These are phyloP conservation scores for Avahi laniger DNA, from an alignment of 2,797 vertebrate species.

Conservation along the genomic window DNA sequence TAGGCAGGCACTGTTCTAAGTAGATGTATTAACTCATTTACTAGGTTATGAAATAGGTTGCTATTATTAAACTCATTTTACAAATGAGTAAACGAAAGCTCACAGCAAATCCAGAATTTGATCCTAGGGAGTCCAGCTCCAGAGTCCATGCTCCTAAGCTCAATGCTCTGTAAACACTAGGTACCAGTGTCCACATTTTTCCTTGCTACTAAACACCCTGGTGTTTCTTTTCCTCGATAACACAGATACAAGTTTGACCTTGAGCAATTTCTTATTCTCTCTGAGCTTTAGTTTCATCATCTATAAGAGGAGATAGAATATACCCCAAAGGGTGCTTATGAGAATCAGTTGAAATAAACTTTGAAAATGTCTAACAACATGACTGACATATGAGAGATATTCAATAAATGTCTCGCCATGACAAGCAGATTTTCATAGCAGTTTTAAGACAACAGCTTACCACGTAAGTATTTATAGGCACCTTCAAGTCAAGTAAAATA, in stretches of 20 bases:
- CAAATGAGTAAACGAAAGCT: background rate
- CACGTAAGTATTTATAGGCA: conserved; percentile 21
- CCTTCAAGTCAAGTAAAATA: conserved; percentile 26
- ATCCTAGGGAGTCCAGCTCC: background rate
- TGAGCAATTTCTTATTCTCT: conserved; percentile 7
- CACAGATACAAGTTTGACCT: background rate
- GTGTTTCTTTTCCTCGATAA: conserved; percentile 28
- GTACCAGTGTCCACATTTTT: background rate
- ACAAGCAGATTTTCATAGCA: conserved; percentile 51
- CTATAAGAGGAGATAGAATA: background rate
- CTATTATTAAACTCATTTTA: background rate
- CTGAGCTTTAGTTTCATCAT: conserved; percentile 2
- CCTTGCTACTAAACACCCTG: background rate
- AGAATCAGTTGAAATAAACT: conserved; percentile 33
- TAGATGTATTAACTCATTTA: background rate
- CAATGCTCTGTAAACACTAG: background rate
- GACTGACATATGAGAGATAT: background rate
- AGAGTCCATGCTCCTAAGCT: background rate
- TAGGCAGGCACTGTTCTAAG: background rate
- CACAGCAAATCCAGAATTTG: background rate
- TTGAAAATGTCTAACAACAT: background rate
- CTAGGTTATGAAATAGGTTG: conserved; percentile 21
- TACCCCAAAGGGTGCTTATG: background rate
- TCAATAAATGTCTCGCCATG: background rate
- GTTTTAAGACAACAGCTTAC: conserved; percentile 49